These are phyloP conservation scores for Drosophila anceps DNA, from an alignment of 2,888 invertebrate genomes.

Conservation along the genomic window DNA sequence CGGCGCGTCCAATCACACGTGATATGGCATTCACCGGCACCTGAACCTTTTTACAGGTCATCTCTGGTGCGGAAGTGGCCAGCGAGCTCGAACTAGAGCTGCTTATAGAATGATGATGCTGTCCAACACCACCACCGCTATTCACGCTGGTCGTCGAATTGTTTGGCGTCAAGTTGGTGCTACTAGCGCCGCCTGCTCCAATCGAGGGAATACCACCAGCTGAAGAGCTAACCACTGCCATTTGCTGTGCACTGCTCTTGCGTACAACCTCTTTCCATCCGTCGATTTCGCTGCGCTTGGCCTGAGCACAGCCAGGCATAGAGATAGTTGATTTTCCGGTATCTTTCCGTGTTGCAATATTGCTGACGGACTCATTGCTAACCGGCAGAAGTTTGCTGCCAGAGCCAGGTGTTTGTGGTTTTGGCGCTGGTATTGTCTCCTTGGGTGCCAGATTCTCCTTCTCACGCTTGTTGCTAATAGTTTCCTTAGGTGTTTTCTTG, in stretches of 20 bases:
- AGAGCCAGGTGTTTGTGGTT: slow-evolving; percentile 32
- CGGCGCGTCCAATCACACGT: slow-evolving; percentile 98
- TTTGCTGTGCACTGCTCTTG: slow-evolving; percentile 89
- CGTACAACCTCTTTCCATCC: slow-evolving; percentile 99
- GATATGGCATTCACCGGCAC: slow-evolving; percentile 98
- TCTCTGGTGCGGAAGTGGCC: slow-evolving; percentile 77
- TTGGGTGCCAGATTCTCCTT: slow-evolving; percentile 85
- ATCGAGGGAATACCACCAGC: slow-evolving; percentile 12
- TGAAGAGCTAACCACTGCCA: slow-evolving; percentile 35
- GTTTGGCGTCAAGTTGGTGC: slow-evolving; percentile 41
- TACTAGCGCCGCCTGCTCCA: slow-evolving; percentile 16
- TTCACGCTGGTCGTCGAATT: slow-evolving; percentile 53
- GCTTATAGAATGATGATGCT: slow-evolving; percentile 64
- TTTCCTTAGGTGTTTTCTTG: slow-evolving; percentile 63
- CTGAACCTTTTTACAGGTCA: slow-evolving; percentile 94
- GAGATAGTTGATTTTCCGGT: slow-evolving; percentile 14
- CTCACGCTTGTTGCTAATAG: slow-evolving; percentile 81
- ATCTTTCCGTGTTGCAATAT: slow-evolving; percentile 86
- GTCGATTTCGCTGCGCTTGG: slow-evolving; percentile 91
- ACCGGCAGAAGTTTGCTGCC: slow-evolving; percentile 44
- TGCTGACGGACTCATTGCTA: slow-evolving; percentile 57
- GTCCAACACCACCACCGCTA: slow-evolving; percentile 63
- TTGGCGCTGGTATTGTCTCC: slow-evolving; percentile 55
- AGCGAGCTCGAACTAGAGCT: slow-evolving; percentile 63
- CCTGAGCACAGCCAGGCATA: slow-evolving; percentile 1